Evolutionary conservation across 2,113 vertebrate genomes (phyloP).

Genomic region (Pterocles burchelli): DNA sequence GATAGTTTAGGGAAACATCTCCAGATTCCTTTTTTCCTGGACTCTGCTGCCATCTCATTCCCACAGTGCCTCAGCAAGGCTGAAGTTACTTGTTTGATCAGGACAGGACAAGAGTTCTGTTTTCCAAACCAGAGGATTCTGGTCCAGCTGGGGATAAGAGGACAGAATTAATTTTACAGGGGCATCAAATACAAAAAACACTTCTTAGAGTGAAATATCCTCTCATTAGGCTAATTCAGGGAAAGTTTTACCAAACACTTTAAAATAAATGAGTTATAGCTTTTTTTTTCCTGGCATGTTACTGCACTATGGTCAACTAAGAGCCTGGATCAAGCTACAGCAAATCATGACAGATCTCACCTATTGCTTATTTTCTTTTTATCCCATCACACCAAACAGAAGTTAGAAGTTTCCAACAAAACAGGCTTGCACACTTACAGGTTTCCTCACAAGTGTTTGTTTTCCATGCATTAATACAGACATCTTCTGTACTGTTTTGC

Average conservation of each 20-base stretch:
- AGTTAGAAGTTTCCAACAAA: neutral
- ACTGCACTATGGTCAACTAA: neutral
- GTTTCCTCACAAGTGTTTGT: neutral
- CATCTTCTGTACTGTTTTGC: neutral
- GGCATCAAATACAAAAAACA: neutral
- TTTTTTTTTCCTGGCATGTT: neutral
- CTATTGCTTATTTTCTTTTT: neutral
- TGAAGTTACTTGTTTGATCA: neutral
- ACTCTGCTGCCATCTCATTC: neutral
- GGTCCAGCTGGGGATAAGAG: neutral
- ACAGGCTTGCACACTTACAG: neutral
- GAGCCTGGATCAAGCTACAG: neutral
- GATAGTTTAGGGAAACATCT: neutral
- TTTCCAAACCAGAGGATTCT: neutral
- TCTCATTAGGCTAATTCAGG: neutral
- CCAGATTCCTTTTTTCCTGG: neutral
- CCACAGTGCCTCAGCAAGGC: neutral
- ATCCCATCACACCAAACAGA: neutral
- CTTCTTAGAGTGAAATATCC: neutral
- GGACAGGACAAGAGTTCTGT: neutral
- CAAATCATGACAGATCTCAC: neutral
- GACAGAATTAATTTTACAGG: neutral
- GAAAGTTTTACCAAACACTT: neutral
- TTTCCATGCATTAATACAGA: neutral
- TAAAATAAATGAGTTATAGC: neutral